Evolutionary conservation across 2,113 vertebrate genomes (phyloP).

Genomic region (Baryphthengus martii): DNA sequence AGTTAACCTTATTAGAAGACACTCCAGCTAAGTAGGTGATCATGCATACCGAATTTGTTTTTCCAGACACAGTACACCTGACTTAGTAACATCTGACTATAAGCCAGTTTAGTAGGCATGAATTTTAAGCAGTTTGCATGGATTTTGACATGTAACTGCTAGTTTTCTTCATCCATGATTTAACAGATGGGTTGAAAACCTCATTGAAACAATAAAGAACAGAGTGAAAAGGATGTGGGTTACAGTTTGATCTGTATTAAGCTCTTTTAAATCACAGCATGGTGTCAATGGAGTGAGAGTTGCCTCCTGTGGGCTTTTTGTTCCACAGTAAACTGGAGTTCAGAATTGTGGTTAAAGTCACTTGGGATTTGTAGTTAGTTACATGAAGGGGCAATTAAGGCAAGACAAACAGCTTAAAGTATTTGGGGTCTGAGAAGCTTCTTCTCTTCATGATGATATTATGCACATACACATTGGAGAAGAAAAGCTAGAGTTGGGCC

Average conservation of each 20-base stretch:
- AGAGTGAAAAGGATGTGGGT: background rate
- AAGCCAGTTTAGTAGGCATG: constrained; percentile 19
- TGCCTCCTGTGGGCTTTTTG: background rate
- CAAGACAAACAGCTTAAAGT: background rate
- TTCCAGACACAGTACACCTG: background rate
- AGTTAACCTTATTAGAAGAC: constrained; percentile 45
- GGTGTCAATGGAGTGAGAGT: background rate
- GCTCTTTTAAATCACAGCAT: background rate
- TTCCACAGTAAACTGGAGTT: background rate
- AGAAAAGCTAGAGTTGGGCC: background rate
- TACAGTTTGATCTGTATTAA: constrained; percentile 2
- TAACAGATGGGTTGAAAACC: constrained; percentile 14
- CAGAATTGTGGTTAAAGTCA: background rate
- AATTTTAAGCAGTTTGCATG: constrained; percentile 41
- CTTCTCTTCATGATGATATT: background rate
- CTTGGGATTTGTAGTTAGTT: background rate
- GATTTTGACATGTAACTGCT: constrained; percentile 40
- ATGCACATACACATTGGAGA: background rate
- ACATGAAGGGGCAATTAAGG: background rate
- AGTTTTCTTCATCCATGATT: constrained; percentile 37
- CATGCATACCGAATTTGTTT: constrained; percentile 41
- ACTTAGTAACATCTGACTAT: constrained; percentile 25
- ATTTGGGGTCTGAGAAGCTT: background rate
- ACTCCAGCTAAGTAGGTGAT: constrained; percentile 28
- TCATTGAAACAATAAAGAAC: constrained; percentile 36